Evolutionary conservation across 2,113 vertebrate species (phyloP), one percentile per base, ranked within the genome.

Genomic region (Lophius piscatorius): DNA sequence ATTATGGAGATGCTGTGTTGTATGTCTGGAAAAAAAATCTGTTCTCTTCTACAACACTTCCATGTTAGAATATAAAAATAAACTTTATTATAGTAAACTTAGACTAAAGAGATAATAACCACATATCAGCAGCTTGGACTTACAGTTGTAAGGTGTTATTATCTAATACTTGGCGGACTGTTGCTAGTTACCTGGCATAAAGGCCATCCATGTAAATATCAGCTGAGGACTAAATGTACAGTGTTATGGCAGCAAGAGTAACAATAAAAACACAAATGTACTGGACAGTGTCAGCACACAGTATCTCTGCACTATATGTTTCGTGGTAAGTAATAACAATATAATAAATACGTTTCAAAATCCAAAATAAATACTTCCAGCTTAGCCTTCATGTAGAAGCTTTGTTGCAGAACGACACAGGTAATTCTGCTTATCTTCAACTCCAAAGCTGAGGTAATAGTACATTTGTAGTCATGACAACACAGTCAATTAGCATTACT

Each of bases 11-110:
- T 60, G 38, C 20, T 66, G 22, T 74, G 24, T 29, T 57, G 22
- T 79, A 44, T 38, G 56, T 68, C 20, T 67, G 2, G 48, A 73
- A n/a, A 17, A 23, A 52, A 38, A 45, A 38, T 63, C 46, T 33
- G 58, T 29, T 26, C 34, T 64, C 36, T 64, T 56, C 47, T 57
- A 62, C 52, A 44, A 79, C 59, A 77, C 40, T 54, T 48, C 81
- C 31, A 85, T 61, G 74, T 77, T 40, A 77, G 76, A 81, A 87
- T 91, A 91, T 72, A 91, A 89, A 91, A 90, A 88, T 88, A 91
- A 85, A 75, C 55, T 87, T 76, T 89, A 26, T 70, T 70, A 81
- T 83, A 80, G 83, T 87, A 88, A 82, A 76, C 74, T 65, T 56
- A 74, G 73, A 73, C 81, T 80, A 83, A 82, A 89, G 74, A 60